phyloP scores from a whole-genome alignment of 2,113 vertebrate species.

The Gavialis gangeticus region DNA sequence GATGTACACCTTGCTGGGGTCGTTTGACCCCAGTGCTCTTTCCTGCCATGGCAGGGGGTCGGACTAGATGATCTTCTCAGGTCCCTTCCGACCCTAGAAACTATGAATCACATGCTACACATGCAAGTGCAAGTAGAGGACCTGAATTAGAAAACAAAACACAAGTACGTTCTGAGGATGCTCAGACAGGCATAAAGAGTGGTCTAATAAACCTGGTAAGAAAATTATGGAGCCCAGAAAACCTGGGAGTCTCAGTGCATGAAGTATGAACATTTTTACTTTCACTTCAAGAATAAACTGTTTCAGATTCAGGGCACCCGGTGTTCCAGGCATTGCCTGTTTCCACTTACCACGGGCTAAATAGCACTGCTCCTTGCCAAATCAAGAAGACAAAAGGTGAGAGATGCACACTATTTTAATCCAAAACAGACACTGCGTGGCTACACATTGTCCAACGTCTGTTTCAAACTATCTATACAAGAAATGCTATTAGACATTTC shows the following conservation, averaged over 20 bases:
- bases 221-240: not conserved
- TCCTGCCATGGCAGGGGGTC: too few species aligned
- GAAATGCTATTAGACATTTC: not conserved
- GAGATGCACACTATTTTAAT: not conserved
- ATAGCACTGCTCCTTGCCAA: not conserved
- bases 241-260: not conserved
- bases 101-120: not conserved
- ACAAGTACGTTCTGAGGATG: not conserved
- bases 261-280: not conserved
- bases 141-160: not conserved
- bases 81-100: too few species aligned
- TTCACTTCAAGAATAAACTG: not conserved
- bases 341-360: not conserved
- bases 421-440: not conserved
- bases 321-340: not conserved
- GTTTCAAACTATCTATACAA: not conserved
- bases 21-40: too few species aligned
- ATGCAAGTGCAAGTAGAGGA: not conserved
- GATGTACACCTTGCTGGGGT: too few species aligned
- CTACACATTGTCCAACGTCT: not conserved
- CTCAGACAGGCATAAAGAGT: not conserved
- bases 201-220: not conserved
- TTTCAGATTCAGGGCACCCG: not conserved
- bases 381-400: not conserved
- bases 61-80: too few species aligned